Evolutionary conservation across 1,140 invertebrate genomes (phyloP).

Genomic region (Centruroides sculpturatus): DNA sequence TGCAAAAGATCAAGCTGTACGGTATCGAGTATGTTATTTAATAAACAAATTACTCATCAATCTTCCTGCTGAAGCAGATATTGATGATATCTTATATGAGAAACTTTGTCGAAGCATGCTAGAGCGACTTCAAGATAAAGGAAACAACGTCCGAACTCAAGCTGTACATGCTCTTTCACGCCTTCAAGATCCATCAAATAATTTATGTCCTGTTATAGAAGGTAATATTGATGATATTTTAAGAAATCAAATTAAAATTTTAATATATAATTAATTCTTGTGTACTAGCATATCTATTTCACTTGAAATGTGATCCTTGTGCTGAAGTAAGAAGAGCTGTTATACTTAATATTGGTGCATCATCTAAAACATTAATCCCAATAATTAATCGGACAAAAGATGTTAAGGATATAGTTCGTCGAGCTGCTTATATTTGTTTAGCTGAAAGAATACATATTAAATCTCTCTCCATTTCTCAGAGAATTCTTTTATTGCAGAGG

Average conservation of each 20-base stretch:
- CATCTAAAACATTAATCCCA: slow-evolving; percentile 41
- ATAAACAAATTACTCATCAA: slow-evolving; percentile 53
- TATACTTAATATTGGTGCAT: slow-evolving; percentile 47
- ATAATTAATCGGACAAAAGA: slow-evolving; percentile 55
- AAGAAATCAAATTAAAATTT: too few relatives aligned
- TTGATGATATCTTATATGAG: slow-evolving; percentile 60
- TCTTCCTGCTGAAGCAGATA: slow-evolving; percentile 54
- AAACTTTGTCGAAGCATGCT: slow-evolving; percentile 53
- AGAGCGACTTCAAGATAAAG: slow-evolving; percentile 47
- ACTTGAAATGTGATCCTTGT: slow-evolving; percentile 57
- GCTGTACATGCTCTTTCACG: slow-evolving; percentile 61
- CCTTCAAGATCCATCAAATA: slow-evolving; percentile 59
- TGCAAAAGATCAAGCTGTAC: slow-evolving; percentile 42
- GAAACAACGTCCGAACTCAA: slow-evolving; percentile 55
- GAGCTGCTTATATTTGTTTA: slow-evolving; percentile 49
- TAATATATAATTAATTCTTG: too few relatives aligned
- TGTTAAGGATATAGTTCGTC: slow-evolving; percentile 54
- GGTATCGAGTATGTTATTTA: slow-evolving; percentile 57
- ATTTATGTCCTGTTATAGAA: slow-evolving; percentile 57
- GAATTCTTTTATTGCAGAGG: slow-evolving; percentile 43
- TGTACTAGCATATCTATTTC: slow-evolving; percentile 48
- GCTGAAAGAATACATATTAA: slow-evolving; percentile 46
- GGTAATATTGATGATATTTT: slow-evolving; percentile 20
- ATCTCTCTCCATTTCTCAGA: slow-evolving; percentile 49
- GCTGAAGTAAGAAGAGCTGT: slow-evolving; percentile 50